Percentiles rank a stretch among this genome's conserved stretches.
Evolutionary conservation across 2,797 vertebrate species (phyloP).

Genomic region (Epinephelus coioides): DNA sequence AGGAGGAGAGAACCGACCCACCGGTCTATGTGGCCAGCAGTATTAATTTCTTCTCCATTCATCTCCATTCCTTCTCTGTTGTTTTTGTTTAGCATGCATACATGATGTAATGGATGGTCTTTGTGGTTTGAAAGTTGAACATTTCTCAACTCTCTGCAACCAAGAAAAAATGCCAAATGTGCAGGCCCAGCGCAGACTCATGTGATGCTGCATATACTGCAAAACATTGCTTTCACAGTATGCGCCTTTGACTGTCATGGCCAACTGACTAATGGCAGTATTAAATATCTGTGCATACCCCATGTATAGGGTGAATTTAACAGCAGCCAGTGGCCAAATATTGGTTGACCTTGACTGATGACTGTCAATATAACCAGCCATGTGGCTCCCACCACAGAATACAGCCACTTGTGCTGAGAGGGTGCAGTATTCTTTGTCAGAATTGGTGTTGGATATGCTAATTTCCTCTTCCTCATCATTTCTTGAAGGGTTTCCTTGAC

Average conservation of each 20-base stretch:
- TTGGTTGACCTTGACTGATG: conserved; percentile 14
- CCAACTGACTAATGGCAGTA: conserved; percentile 6
- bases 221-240: conserved; percentile 15
- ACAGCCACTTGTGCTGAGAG: neutral
- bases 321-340: neutral
- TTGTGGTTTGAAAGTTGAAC: too few relatives aligned
- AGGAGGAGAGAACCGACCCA: too few relatives aligned
- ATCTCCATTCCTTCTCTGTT: too few relatives aligned
- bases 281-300: conserved; percentile 8
- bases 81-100: too few relatives aligned
- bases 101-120: too few relatives aligned
- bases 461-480: conserved; percentile 10
- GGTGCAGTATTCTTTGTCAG: conserved; percentile 3
- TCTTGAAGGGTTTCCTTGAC: neutral
- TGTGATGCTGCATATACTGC: neutral
- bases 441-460: neutral
- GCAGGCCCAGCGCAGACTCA: neutral
- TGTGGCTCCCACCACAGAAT: conserved; percentile 5
- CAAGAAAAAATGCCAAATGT: too few relatives aligned
- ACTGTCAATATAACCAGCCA: neutral
- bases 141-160: too few relatives aligned
- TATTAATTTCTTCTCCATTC: too few relatives aligned
- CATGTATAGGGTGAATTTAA: conserved; percentile 1
- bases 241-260: conserved; percentile 6
- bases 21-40: too few relatives aligned